phyloP scores from a whole-genome alignment of 2,113 vertebrate species.

The Aviceda subcristata region DNA sequence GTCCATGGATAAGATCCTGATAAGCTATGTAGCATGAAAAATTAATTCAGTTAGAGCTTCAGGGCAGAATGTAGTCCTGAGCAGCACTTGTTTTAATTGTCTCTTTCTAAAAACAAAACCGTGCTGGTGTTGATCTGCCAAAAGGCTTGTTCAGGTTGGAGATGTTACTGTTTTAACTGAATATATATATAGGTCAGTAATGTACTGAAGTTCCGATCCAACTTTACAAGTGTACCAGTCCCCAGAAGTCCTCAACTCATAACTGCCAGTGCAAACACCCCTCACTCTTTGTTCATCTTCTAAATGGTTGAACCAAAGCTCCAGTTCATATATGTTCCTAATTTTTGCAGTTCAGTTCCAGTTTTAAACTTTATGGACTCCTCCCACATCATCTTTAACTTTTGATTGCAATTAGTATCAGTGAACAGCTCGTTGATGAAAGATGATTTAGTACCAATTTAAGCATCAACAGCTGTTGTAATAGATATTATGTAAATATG shows the following conservation, averaged over 20 bases:
- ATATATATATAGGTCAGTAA: neutral
- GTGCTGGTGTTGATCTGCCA: neutral
- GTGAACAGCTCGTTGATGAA: neutral
- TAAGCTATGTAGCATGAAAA: neutral
- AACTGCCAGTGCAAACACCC: neutral
- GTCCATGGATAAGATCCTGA: neutral
- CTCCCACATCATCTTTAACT: neutral
- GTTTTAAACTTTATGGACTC: neutral
- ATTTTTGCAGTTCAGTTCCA: neutral
- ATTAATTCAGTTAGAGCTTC: neutral
- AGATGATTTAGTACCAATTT: neutral
- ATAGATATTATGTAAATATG: neutral
- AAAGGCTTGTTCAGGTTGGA: neutral
- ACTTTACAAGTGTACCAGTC: neutral
- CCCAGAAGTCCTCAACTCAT: neutral
- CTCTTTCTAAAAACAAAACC: neutral
- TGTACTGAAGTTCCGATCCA: neutral
- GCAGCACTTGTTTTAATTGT: neutral
- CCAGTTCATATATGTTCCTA: neutral
- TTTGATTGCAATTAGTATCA: neutral
- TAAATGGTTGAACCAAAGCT: neutral
- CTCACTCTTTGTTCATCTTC: neutral
- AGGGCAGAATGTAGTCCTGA: neutral
- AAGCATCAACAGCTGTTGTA: neutral
- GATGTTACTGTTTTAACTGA: neutral